Percentiles rank a stretch among this genome's conserved stretches.
phyloP scores from a whole-genome alignment of 1,140 invertebrate genomes.

The Trinorchestia longiramus region DNA sequence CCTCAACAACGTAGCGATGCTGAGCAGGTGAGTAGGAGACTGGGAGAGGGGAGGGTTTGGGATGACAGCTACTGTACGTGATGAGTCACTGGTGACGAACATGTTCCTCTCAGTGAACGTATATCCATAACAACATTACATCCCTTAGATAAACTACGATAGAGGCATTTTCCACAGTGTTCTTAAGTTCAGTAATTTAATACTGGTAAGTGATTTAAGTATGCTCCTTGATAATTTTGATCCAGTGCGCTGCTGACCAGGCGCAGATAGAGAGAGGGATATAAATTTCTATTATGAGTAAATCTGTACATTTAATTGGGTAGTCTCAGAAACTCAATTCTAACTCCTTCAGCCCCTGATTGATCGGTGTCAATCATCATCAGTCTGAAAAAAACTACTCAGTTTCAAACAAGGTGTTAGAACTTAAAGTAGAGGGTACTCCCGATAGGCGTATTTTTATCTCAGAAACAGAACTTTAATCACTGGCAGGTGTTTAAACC shows the following conservation, averaged over 20 bases:
- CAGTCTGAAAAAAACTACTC: not conserved
- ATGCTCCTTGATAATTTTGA: too few species aligned
- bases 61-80: too few species aligned
- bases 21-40: not conserved
- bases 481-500: slow-evolving; percentile 47
- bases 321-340: not conserved
- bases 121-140: too few species aligned
- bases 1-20: not conserved
- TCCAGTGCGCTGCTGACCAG: not conserved
- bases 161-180: not conserved
- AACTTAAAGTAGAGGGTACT: not conserved
- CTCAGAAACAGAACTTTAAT: slow-evolving; percentile 33
- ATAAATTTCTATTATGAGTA: not conserved
- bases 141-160: too few species aligned
- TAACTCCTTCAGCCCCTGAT: not conserved
- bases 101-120: too few species aligned
- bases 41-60: not conserved
- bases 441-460: slow-evolving; percentile 41
- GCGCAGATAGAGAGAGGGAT: not conserved
- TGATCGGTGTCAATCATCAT: not conserved
- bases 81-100: too few species aligned
- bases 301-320: not conserved
- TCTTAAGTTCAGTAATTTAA: not conserved
- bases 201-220: too few species aligned
- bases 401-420: not conserved